Evolutionary conservation across 2,797 vertebrate genomes (phyloP).

Genomic region (Oreochromis mossambicus): DNA sequence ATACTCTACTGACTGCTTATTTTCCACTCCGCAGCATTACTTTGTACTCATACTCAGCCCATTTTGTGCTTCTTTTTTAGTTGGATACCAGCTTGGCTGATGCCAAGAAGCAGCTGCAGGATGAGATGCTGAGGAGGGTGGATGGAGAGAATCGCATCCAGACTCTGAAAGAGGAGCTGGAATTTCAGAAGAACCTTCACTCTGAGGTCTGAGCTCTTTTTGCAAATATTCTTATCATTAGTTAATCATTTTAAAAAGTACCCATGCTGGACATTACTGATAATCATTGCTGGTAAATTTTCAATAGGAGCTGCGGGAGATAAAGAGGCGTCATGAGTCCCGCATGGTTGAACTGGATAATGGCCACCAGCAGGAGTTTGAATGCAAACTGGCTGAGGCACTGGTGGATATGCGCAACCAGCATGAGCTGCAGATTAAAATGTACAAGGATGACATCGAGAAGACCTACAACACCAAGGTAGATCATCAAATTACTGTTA

Average conservation of each 20-base stretch:
- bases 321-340: slow-evolving; percentile 87
- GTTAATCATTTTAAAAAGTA: background rate
- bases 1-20: background rate
- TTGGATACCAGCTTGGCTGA: slow-evolving; percentile 81
- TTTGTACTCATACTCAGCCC: background rate
- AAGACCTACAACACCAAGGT: slow-evolving; percentile 94
- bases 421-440: slow-evolving; percentile 88
- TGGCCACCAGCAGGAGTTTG: slow-evolving; percentile 86
- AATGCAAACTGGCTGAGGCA: slow-evolving; percentile 88
- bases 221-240: background rate
- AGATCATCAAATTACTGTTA: background rate
- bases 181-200: slow-evolving; percentile 92
- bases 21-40: background rate
- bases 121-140: slow-evolving; percentile 93
- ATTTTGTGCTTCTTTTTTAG: slow-evolving; percentile 53
- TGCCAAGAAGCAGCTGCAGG: slow-evolving; percentile 94
- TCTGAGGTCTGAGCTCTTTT: slow-evolving; percentile 75
- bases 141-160: slow-evolving; percentile 93
- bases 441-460: slow-evolving; percentile 93
- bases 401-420: slow-evolving; percentile 84
- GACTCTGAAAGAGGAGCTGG: slow-evolving; percentile 92
- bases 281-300: background rate
- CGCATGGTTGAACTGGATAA: slow-evolving; percentile 89
- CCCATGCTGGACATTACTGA: accelerated
- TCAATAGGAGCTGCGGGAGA: slow-evolving; percentile 87